Base-by-base conservation (phyloP, 2,113 vertebrate genomes). In the Leptobrachium ailaonicum region DNA sequence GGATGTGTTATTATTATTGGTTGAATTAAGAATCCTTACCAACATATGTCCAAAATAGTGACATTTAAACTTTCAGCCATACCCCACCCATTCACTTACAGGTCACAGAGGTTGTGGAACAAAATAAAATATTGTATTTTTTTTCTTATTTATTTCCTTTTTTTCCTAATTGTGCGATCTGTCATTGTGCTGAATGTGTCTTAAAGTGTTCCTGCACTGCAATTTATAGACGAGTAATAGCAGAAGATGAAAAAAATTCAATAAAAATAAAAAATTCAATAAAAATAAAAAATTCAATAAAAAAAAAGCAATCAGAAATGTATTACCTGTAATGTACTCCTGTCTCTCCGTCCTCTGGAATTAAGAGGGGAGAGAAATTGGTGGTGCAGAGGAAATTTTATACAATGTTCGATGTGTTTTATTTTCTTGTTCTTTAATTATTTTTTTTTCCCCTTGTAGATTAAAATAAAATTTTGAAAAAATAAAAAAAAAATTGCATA, bases 391-490 rank as follows among this genome's bases (percentile, higher is more conserved):
- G 71, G 12, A 69, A 68, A 68, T 42, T 67, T 75, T 75, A 73
- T 73, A 67, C 54, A 80, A 66, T 69, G 62, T 80, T 60, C 44
- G 70, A 8, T 80, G 77, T 50, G 47, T 50, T 50, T 50, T 50
- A 8, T 73, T 45, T 73, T 73, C 14, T 73, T 56, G 63, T 41
- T 32, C 54, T 73, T 73, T 54, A 54, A 66, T 73, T 79, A 40
- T 62, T 69, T 45, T 75, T 7, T 75, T 81, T 54, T 71, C 56
- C 10, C 79, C 64, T 75, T 66, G 71, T 81, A 81, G 79, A 75
- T 42, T 75, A 81, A 68, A 81, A 75, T 69, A 66, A 62, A 68
- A 81, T 69, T 75, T 54, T 60, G 63, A 62, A 75, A 75, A 80
- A 2, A 1, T 14, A 50, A 50, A 47, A 20, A 10, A 32, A 4